These are phyloP conservation scores for Goniozus legneri DNA, from an alignment of 1,140 invertebrate species.

Conservation along the genomic window DNA sequence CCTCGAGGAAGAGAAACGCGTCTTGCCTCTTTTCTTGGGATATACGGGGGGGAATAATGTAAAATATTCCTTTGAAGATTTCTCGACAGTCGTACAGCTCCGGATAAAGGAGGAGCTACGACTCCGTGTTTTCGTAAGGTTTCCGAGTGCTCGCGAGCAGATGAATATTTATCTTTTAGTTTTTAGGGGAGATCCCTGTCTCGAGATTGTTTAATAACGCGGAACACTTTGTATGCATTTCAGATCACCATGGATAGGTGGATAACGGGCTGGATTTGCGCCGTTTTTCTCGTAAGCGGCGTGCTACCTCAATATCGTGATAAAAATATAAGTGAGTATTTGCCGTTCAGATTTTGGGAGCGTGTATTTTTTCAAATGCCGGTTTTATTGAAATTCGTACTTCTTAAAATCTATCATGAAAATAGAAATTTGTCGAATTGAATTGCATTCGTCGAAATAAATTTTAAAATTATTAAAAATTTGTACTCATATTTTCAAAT, in stretches of 20 bases:
- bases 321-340: conserved; percentile 38
- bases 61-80: conserved; percentile 14
- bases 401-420: too few species aligned
- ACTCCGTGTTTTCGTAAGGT: neutral
- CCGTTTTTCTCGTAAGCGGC: conserved; percentile 22
- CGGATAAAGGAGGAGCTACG: too few species aligned
- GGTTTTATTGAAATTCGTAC: too few species aligned
- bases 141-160: neutral
- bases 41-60: conserved; percentile 4
- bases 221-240: conserved; percentile 7
- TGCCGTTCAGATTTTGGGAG: too few species aligned
- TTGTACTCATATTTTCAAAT: neutral
- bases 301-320: conserved; percentile 29
- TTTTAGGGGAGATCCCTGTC: neutral
- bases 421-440: neutral
- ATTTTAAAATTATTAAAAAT: conserved; percentile 1
- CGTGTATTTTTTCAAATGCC: too few species aligned
- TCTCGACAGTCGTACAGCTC: too few species aligned
- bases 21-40: too few species aligned
- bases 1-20: too few species aligned
- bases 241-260: conserved; percentile 27
- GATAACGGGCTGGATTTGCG: conserved; percentile 19
- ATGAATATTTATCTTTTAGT: neutral
- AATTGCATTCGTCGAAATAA: neutral
- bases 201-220: neutral